Base-by-base conservation (phyloP, 2,888 invertebrate species). In the Cephus runcator region DNA sequence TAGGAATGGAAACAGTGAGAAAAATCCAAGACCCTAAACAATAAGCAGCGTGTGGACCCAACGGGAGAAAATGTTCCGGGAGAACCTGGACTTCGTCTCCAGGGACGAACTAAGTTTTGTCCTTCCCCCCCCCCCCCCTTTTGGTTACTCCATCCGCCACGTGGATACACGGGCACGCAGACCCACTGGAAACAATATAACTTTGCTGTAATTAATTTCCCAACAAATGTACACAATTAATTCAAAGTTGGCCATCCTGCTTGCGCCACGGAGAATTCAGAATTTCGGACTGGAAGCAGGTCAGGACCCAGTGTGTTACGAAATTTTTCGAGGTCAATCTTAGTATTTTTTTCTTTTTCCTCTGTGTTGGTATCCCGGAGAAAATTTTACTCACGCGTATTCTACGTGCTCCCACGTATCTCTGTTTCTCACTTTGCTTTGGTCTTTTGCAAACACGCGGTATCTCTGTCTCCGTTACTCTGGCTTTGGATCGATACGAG, bases 201-300 rank as follows among this genome's bases (percentile, higher is more conserved):
- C 86, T 85, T 84, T 84, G 75, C 77, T 79, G 80, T 84, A 85
- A 87, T 88, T 87, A 87, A 88, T 87, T 87, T 83, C 82, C 78
- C 80, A 82, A 81, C 81, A 84, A 85, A 86, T 81, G 79, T 79
- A 81, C 79, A 82, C 81, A 83, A 85, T 85, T 85, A 82, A 85
- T 83, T 81, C 76, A 76, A 81, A 83, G 81, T 84, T 85, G 80
- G 74, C 34, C 35, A 34, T 75, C 69, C 31, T 68, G 73, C 68
- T n/a, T 34, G 15, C 69, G 75, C 56, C 11, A 69, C 33, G 30
- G n/a, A 73, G 76, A 56, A 69, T 73, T 73, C 69, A 76, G 69
- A 77, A 75, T 40, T 75, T 76, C 73, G 36, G 12, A 15, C 71
- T 34, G 69, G n/a, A 68, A 76, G 73, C 12, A 23, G 56, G 56